These are phyloP conservation scores for Hypsopygia costalis DNA, from an alignment of 2,888 invertebrate genomes.

Conservation along the genomic window DNA sequence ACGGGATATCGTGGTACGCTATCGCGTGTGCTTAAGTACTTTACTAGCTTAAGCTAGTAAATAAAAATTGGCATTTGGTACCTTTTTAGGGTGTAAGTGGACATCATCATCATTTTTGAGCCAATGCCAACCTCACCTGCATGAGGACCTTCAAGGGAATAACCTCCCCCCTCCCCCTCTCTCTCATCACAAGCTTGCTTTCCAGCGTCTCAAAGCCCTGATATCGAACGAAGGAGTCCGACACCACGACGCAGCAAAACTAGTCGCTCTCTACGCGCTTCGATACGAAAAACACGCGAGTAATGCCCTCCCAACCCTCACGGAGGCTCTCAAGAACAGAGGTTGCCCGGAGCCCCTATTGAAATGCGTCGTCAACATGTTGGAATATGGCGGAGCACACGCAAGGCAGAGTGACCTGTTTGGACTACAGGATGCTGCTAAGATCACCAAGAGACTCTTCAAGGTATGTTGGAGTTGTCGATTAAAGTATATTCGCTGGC, in stretches of 20 bases:
- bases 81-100: too few relatives aligned
- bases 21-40: too few relatives aligned
- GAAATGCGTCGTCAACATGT: conserved; percentile 82
- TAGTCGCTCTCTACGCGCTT: conserved; percentile 96
- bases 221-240: conserved; percentile 86
- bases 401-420: conserved; percentile 91
- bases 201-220: conserved; percentile 87
- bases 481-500: too few relatives aligned
- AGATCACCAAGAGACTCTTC: conserved; percentile 91
- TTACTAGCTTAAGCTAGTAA: too few relatives aligned
- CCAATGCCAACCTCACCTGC: too few relatives aligned
- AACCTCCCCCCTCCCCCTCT: too few relatives aligned
- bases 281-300: conserved; percentile 95
- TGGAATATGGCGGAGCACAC: conserved; percentile 93
- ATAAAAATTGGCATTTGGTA: too few relatives aligned
- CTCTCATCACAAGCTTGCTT: too few relatives aligned
- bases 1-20: too few relatives aligned
- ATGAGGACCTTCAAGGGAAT: too few relatives aligned
- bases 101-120: too few relatives aligned
- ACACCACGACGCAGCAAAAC: conserved; percentile 89
- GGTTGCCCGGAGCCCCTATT: conserved; percentile 84
- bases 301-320: conserved; percentile 86
- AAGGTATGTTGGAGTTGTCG: too few relatives aligned
- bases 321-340: conserved; percentile 86
- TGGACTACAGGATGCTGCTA: conserved; percentile 90